Conservation (phyloP, 2,888 invertebrate genomes). For the Eilema sororculum region DNA sequence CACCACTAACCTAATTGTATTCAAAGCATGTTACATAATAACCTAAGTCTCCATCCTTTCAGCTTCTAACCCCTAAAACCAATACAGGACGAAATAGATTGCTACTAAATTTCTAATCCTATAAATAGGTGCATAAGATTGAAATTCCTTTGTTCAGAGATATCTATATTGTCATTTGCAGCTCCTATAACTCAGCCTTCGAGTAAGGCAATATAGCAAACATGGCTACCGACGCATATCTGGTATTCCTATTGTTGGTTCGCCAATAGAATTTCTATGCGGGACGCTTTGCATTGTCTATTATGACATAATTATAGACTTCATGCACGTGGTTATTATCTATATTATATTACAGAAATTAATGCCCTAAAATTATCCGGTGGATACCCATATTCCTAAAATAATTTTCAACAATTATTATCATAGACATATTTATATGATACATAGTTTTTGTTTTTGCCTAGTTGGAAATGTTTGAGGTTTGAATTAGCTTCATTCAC, state of each 20-base stretch:
- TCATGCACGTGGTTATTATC: slow-evolving; percentile 22
- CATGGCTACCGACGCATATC: slow-evolving; percentile 30
- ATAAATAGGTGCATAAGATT: not conserved
- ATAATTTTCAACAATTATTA: not conserved
- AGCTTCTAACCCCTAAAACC: not conserved
- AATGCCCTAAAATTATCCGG: not conserved
- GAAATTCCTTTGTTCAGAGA: not conserved
- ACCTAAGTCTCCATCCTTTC: not conserved
- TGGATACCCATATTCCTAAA: not conserved
- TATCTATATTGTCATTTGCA: slow-evolving; percentile 8
- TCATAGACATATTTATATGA: too few relatives aligned
- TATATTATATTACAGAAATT: not conserved
- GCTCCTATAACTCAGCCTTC: slow-evolving; percentile 23
- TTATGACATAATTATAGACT: slow-evolving; percentile 34
- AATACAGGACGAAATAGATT: not conserved
- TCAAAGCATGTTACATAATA: not conserved
- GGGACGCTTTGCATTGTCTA: slow-evolving; percentile 35
- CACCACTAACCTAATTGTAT: not conserved
- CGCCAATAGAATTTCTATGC: slow-evolving; percentile 49
- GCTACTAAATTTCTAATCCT: not conserved
- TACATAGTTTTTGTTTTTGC: not conserved
- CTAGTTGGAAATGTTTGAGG: not conserved
- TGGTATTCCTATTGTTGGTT: slow-evolving; percentile 46
- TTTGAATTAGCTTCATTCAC: too few relatives aligned
- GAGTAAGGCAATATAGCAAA: slow-evolving; percentile 37